Evolutionary conservation across 2,888 invertebrate genomes (phyloP).

Genomic region (Sympetrum striolatum): DNA sequence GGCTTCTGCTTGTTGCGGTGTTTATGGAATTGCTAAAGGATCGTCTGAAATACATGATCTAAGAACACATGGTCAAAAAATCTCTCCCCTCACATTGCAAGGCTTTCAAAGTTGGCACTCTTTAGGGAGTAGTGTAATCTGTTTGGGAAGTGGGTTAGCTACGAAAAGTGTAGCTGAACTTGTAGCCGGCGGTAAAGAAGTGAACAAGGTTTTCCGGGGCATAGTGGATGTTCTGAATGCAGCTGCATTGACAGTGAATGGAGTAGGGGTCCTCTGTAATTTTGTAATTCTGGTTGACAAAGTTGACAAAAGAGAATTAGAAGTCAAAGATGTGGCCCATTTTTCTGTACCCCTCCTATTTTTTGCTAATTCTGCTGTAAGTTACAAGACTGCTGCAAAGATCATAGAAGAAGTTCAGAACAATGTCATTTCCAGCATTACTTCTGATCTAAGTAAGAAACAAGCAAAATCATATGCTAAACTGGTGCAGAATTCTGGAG

Average conservation of each 20-base stretch:
- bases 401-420: constrained; percentile 66
- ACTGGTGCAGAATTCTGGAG: no score
- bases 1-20: constrained; percentile 61
- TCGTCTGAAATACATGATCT: constrained; percentile 62
- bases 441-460: no score
- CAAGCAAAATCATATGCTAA: no score
- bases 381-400: constrained; percentile 61
- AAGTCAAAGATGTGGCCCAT: constrained; percentile 63
- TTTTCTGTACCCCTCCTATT: constrained; percentile 62
- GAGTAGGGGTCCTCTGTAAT: not conserved
- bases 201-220: constrained; percentile 59
- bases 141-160: constrained; percentile 65
- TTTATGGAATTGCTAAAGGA: constrained; percentile 64
- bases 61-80: constrained; percentile 63
- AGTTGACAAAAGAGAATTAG: constrained; percentile 59
- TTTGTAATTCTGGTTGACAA: constrained; percentile 55
- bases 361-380: constrained; percentile 62
- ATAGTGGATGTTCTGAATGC: not conserved
- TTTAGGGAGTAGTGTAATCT: constrained; percentile 65
- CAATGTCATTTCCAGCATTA: constrained; percentile 52
- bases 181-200: constrained; percentile 62
- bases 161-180: constrained; percentile 61
- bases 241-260: not conserved
- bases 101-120: constrained; percentile 69
- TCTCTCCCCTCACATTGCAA: constrained; percentile 64